Percentiles rank a stretch among this genome's conserved stretches.
These are phyloP conservation scores for Rousettus madagascariensis DNA, from an alignment of 2,797 vertebrate species.

Conservation along the genomic window DNA sequence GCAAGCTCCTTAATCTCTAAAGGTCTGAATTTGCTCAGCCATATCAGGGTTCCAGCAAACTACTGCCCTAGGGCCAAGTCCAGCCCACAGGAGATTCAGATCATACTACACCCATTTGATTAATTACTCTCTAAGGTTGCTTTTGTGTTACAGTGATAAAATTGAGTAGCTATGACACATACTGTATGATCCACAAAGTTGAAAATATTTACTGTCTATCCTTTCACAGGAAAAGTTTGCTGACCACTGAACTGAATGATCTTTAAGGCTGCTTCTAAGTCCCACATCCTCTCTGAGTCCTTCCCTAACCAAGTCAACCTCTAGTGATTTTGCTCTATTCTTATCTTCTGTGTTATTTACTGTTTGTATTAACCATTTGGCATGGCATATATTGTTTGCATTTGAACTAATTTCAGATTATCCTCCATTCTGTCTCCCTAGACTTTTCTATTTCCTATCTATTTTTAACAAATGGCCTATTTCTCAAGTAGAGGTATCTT, in stretches of 20 bases:
- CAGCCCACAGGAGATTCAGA: not conserved
- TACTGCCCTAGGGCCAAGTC: not conserved
- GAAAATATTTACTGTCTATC: not conserved
- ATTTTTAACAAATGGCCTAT: not conserved
- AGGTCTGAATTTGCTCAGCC: not conserved
- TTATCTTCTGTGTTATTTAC: not conserved
- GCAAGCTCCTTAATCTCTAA: not conserved
- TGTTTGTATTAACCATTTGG: not conserved
- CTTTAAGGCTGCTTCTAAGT: not conserved
- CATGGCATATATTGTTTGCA: not conserved
- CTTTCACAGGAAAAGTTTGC: not conserved
- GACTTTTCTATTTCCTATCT: not conserved
- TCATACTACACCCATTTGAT: not conserved
- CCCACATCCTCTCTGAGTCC: not conserved
- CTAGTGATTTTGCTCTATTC: not conserved
- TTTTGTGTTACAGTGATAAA: not conserved
- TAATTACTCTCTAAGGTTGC: not conserved
- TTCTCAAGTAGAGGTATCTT: not conserved
- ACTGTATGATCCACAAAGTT: not conserved
- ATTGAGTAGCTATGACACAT: not conserved
- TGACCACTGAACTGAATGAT: not conserved
- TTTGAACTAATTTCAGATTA: not conserved
- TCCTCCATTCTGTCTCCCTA: not conserved
- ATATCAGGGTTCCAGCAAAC: not conserved
- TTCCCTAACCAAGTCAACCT: not conserved